Evolutionary conservation across 1,140 invertebrate species (phyloP), one percentile per base, ranked within the genome.

Genomic region (Hylaeus anthracinus): DNA sequence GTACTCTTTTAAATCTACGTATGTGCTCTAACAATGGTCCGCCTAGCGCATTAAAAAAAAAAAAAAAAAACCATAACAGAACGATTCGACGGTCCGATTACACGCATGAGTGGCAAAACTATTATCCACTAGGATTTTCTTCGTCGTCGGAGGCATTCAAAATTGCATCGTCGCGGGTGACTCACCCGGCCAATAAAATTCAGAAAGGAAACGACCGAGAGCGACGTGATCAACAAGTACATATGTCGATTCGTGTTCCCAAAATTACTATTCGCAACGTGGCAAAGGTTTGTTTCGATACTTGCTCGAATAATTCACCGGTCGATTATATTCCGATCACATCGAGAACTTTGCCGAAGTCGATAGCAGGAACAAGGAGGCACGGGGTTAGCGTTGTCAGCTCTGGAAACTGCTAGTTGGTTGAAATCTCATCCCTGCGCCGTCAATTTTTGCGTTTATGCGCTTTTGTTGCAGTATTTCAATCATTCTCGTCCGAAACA

Each of bases 311-410:
- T 85, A 86, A 86, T 86, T 83, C 60, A 56, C 71, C 45, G 5
- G 64, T 64, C 79, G 83, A 86, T 86, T 79, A 82, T 86, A 86
- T 86, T 86, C 85, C 81, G 84, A 86, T 86, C 85, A 86, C 85
- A 86, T 65, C 75, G 85, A 65, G 45, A 86, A 86, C 60, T 86
- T 75, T 26, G 74, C n/a, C 58, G 73, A 55, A 60, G n/a, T 71
- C 53, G 53, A 51, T 51, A 51, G 51, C 10, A 8, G 8, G 51
- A 51, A 51, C 51, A 51, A 53, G 71, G 71, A 60, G 63, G 45
- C 51, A 37, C 14, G 64, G 45, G 67, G 73, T 66, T 75, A 37
- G 77, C 60, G 77, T 60, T 72, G 82, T 61, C 82, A 60, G 72
- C 83, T 85, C 69, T 58, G 65, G 55, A 85, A 85, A 79, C 83